Percentiles rank a stretch among this genome's conserved stretches.
Conservation (phyloP, 2,888 invertebrate species). For the Tachina grossa region DNA sequence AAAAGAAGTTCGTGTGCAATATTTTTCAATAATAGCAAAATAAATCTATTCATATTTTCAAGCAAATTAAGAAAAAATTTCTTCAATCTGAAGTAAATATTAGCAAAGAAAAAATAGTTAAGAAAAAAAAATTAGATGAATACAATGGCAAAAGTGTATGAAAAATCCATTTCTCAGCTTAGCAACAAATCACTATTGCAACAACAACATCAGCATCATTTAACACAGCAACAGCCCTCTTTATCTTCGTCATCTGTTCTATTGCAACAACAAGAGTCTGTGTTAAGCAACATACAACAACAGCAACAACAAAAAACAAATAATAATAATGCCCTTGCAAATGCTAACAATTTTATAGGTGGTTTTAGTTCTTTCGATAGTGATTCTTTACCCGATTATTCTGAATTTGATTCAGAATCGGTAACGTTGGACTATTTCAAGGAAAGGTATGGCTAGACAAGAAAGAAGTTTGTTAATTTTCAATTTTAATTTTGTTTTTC, state of each 20-base stretch:
- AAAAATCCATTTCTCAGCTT: constrained; percentile 72
- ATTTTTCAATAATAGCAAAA: constrained; percentile 42
- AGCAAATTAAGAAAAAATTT: constrained; percentile 68
- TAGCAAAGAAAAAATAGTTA: neutral
- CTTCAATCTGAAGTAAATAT: constrained; percentile 30
- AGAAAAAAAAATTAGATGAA: constrained; percentile 24
- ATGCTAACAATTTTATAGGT: constrained; percentile 79
- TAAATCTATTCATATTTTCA: constrained; percentile 72
- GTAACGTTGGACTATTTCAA: constrained; percentile 83
- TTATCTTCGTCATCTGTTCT: constrained; percentile 52
- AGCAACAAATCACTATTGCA: constrained; percentile 68
- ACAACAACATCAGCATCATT: constrained; percentile 59
- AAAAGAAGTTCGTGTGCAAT: constrained; percentile 56
- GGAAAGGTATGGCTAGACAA: constrained; percentile 82
- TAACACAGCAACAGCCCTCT: constrained; percentile 66
- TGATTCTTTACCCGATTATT: constrained; percentile 84
- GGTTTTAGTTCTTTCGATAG: constrained; percentile 84
- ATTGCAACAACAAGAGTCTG: constrained; percentile 69
- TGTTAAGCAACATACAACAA: constrained; percentile 73
- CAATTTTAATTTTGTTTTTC: constrained; percentile 3
- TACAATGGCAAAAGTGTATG: constrained; percentile 70
- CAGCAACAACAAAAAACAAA: constrained; percentile 73
- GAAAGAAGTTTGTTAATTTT: constrained; percentile 35
- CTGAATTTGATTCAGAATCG: constrained; percentile 84
- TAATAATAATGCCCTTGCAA: constrained; percentile 76